Evolutionary conservation across 2,113 vertebrate species (phyloP).

Genomic region (Oceanites oceanicus): DNA sequence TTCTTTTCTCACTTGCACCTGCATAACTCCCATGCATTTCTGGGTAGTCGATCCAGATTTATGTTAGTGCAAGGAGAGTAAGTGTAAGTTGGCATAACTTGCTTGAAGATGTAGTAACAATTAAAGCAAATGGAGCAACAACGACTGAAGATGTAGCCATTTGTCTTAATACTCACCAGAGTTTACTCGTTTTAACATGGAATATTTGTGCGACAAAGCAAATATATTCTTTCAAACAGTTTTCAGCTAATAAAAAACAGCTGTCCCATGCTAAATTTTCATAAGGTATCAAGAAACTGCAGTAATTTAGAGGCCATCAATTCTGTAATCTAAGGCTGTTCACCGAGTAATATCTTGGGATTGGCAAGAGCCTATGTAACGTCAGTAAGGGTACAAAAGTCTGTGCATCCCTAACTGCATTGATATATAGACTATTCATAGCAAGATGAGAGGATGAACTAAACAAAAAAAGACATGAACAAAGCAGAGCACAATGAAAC

Average conservation of each 20-base stretch:
- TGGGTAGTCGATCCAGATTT: not conserved
- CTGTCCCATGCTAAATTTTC: not conserved
- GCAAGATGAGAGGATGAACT: not conserved
- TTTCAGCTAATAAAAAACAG: not conserved
- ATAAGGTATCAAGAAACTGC: not conserved
- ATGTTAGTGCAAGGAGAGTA: not conserved
- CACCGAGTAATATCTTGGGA: not conserved
- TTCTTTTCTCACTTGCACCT: not conserved
- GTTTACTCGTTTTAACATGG: not conserved
- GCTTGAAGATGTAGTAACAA: not conserved
- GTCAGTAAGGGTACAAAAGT: not conserved
- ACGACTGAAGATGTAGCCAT: not conserved
- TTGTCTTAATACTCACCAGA: not conserved
- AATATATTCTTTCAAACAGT: not conserved
- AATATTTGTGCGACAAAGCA: not conserved
- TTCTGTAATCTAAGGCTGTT: not conserved
- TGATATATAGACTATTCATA: not conserved
- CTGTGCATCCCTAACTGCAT: not conserved
- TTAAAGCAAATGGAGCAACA: not conserved
- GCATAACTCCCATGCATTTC: not conserved
- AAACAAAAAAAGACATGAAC: not conserved
- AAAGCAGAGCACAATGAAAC: constrained; percentile 12
- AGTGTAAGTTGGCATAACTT: not conserved
- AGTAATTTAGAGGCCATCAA: not conserved
- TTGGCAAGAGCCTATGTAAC: not conserved